Evolutionary conservation across 1,140 invertebrate genomes (phyloP), one percentile per base, ranked within the genome.

Genomic region (Listronotus oregonensis): DNA sequence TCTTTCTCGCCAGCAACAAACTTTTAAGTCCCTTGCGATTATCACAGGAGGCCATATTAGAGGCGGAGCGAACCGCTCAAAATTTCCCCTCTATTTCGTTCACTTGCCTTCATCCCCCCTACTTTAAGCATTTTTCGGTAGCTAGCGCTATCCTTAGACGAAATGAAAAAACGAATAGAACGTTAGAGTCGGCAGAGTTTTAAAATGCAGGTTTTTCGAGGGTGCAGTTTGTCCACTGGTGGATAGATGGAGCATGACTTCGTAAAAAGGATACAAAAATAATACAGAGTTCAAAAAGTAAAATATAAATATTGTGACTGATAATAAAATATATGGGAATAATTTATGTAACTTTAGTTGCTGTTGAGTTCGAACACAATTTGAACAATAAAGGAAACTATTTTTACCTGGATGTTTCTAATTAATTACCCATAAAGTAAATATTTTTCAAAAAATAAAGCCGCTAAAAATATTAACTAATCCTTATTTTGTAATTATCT

Each of bases 21-120:
- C 37, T 66, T 66, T 44, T 34, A 59, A 68, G 67, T 75, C 73
- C 70, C 73, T 72, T 70, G 73, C 67, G 71, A 74, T 69, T 72
- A 72, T 76, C 75, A 66, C 69, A 71, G 75, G 73, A 75, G 68
- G 75, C 75, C 75, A 76, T 76, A 65, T 75, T 76, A 73, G 59
- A 64, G 75, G 75, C 73, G 75, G 75, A 70, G 72, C 72, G 40
- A 58, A 47, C 11, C 18, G 47, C 31, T 40, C 39, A 10, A 39
- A 65, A 52, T 50, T 66, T 54, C 63, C 54, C 56, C 52, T 40
- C 34, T 40, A 42, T 44, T 32, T 27, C 15, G 32, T 43, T 32
- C 51, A 47, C 46, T 46, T 62, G 37, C 60, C 31, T 27, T 32
- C 37, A 46, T 65, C 58, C 60, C 67, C 56, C n/a, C 58, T 64